Evolutionary conservation across 2,888 invertebrate species (phyloP).

Genomic region (Adela reaumurella): DNA sequence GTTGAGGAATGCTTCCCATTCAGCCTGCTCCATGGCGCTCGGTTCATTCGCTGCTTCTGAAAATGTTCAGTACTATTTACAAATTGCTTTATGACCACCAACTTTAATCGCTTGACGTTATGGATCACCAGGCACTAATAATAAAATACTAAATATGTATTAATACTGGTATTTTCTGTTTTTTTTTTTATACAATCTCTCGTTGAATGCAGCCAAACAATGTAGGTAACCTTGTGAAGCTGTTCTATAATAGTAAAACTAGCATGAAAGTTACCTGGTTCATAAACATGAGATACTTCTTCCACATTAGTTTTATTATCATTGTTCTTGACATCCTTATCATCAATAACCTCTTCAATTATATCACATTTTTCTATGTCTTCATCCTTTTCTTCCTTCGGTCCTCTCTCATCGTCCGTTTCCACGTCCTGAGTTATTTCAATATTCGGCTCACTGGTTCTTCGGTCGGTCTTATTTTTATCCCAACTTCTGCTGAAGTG

Average conservation of each 20-base stretch:
- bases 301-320: conserved; percentile 28
- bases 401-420: conserved; percentile 25
- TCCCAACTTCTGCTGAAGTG: conserved; percentile 47
- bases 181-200: too few relatives aligned
- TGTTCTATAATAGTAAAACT: too few relatives aligned
- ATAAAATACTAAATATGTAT: background rate
- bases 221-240: too few relatives aligned
- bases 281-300: conserved; percentile 31
- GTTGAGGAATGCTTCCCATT: conserved; percentile 82
- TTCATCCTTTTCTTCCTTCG: conserved; percentile 42
- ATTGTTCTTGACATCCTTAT: conserved; percentile 41
- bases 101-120: too few relatives aligned
- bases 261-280: too few relatives aligned
- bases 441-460: conserved; percentile 43
- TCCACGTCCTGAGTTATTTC: conserved; percentile 29
- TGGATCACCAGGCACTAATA: too few relatives aligned
- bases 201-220: too few relatives aligned
- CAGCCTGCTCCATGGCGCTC: conserved; percentile 76
- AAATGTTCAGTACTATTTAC: too few relatives aligned
- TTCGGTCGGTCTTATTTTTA: conserved; percentile 39
- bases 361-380: conserved; percentile 41
- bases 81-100: too few relatives aligned
- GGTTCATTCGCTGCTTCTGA: conserved; percentile 40
- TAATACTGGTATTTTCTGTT: too few relatives aligned
- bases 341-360: conserved; percentile 39